A percentile compares a stretch with the other conserved stretches of the same genome.
These are phyloP conservation scores for Trypoxylus dichotomus DNA, from an alignment of 1,140 invertebrate species.

Conservation along the genomic window DNA sequence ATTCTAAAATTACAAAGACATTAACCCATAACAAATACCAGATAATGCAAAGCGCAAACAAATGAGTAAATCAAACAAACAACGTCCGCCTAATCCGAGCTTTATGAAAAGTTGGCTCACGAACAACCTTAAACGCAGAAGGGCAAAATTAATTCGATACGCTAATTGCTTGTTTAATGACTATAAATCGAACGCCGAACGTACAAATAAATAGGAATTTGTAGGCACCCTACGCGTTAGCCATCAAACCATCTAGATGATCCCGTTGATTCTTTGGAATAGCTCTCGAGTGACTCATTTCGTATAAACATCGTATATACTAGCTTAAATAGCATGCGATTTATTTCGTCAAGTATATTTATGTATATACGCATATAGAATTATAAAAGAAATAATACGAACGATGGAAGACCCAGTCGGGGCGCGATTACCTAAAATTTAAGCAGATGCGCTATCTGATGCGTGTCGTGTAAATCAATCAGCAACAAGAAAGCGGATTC, in stretches of 20 bases:
- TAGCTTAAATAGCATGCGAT: not conserved
- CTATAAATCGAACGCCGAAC: not conserved
- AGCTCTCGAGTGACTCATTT: not conserved
- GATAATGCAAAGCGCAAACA: not conserved
- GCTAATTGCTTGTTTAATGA: constrained; percentile 17
- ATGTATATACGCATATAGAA: not conserved
- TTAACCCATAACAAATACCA: not conserved
- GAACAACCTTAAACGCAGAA: not conserved
- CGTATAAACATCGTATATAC: constrained; percentile 1
- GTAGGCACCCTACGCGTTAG: not conserved
- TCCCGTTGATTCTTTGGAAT: not conserved
- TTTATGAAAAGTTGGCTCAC: constrained; percentile 5
- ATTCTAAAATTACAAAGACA: not conserved
- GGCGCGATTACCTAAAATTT: constrained; percentile 4
- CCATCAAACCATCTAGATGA: not conserved
- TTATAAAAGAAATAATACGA: constrained; percentile 19
- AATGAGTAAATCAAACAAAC: constrained; percentile 12
- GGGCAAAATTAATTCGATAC: constrained; percentile 13
- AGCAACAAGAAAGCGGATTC: not conserved
- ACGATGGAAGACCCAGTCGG: not conserved
- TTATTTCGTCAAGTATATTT: constrained; percentile 16
- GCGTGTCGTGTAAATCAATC: constrained; percentile 8
- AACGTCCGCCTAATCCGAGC: not conserved
- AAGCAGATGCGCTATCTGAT: not conserved
- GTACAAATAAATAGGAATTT: constrained; percentile 17